Conservation (phyloP, 2,888 invertebrate species). For the Drosophila birchii region DNA sequence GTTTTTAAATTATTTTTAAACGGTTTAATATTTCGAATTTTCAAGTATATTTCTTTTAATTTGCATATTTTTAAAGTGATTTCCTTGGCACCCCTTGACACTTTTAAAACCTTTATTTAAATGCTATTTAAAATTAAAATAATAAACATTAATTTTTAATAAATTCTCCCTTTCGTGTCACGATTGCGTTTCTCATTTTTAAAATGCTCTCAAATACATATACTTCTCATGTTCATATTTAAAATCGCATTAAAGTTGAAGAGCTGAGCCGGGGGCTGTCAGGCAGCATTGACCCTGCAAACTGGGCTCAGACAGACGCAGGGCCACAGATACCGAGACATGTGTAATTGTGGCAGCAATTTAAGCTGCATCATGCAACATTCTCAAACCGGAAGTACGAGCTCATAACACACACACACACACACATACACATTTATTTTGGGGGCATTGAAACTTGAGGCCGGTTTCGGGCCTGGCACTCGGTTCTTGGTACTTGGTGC, state of each 20-base stretch:
- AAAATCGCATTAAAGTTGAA: slow-evolving; percentile 59
- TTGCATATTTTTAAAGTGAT: no score
- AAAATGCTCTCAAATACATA: no score
- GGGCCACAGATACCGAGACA: slow-evolving; percentile 51
- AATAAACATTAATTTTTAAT: no score
- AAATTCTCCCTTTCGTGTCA: slow-evolving; percentile 14
- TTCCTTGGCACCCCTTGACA: background rate
- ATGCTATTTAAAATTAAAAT: no score
- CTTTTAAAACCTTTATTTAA: background rate
- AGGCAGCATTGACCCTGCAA: slow-evolving; percentile 74
- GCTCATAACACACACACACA: slow-evolving; percentile 58
- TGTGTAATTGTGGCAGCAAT: slow-evolving; percentile 80
- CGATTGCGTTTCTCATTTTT: background rate
- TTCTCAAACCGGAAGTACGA: slow-evolving; percentile 69
- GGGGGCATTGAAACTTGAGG: slow-evolving; percentile 62
- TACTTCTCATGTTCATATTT: slow-evolving; percentile 13
- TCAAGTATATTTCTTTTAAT: no score
- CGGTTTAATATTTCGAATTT: no score
- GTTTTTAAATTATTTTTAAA: no score
- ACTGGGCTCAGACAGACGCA: slow-evolving; percentile 17
- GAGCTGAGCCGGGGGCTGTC: slow-evolving; percentile 32
- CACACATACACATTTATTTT: slow-evolving; percentile 6
- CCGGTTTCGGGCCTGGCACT: slow-evolving; percentile 36
- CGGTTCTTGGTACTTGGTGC: slow-evolving; percentile 36
- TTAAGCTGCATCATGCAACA: slow-evolving; percentile 70